phyloP scores from a whole-genome alignment of 2,888 invertebrate species.

The Pachydiplax longipennis region DNA sequence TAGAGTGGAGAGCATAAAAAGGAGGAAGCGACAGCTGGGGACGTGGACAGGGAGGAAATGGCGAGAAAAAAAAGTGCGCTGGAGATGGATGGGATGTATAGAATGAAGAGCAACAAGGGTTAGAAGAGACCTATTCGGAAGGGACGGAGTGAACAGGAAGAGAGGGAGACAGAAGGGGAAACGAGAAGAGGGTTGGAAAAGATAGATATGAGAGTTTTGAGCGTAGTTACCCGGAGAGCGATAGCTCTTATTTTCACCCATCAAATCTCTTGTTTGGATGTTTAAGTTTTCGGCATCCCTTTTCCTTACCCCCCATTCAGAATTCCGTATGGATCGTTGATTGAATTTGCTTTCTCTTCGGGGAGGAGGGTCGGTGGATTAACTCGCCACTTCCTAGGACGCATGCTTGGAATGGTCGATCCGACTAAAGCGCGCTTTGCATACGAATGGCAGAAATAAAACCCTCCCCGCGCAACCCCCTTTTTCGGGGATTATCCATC shows the following conservation, averaged over 20 bases:
- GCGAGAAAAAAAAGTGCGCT: background rate
- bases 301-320: background rate
- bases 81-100: background rate
- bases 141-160: no score
- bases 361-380: background rate
- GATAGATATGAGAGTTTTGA: background rate
- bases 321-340: constrained; percentile 11
- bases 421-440: constrained; percentile 12
- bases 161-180: background rate
- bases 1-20: background rate
- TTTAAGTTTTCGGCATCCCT: background rate
- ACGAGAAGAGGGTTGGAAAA: background rate
- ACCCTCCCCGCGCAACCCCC: background rate
- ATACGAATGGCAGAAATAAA: background rate
- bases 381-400: constrained; percentile 33
- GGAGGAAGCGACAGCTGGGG: background rate
- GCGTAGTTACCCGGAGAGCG: background rate
- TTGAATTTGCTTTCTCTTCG: constrained; percentile 4
- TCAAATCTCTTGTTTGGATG: constrained; percentile 29
- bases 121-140: no score
- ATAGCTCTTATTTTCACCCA: constrained; percentile 26
- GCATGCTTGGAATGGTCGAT: constrained; percentile 30
- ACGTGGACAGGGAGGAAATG: background rate
- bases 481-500: background rate
- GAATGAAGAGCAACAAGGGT: background rate